Conservation (phyloP, 2,113 vertebrate genomes). For the Aldabrachelys gigantea region DNA sequence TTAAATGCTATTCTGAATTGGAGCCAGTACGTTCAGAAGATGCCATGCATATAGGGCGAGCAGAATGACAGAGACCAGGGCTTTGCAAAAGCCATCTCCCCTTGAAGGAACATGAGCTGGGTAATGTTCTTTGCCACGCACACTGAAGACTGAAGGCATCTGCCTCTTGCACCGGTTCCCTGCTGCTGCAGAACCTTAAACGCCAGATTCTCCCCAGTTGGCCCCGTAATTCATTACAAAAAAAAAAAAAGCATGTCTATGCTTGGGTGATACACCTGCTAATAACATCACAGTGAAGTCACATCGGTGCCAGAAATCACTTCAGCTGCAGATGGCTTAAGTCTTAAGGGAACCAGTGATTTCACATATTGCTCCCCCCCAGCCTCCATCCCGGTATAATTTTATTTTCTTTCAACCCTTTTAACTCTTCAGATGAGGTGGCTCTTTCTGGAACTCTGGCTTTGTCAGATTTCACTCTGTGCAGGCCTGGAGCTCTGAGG, state of each 20-base stretch:
- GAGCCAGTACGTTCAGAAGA: not conserved
- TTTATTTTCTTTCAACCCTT: not conserved
- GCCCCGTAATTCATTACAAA: not conserved
- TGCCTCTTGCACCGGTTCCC: not conserved
- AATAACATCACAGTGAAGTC: not conserved
- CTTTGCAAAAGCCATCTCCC: not conserved
- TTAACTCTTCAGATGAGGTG: not conserved
- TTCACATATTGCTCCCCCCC: not conserved
- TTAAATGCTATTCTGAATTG: not conserved
- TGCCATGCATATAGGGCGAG: not conserved
- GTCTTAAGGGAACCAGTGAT: not conserved
- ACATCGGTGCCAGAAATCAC: not conserved
- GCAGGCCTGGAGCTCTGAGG: not conserved
- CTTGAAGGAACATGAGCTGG: not conserved
- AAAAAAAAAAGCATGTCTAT: not conserved
- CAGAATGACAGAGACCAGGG: not conserved
- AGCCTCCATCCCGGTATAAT: fast-evolving
- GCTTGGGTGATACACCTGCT: not conserved
- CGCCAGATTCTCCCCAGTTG: not conserved
- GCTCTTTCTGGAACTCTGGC: not conserved
- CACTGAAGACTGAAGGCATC: not conserved
- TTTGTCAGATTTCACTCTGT: not conserved
- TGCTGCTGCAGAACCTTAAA: not conserved
- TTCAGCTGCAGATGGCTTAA: not conserved
- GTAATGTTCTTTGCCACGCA: not conserved